Base-by-base conservation (phyloP, 2,797 vertebrate genomes). In the Pitangus sulphuratus region DNA sequence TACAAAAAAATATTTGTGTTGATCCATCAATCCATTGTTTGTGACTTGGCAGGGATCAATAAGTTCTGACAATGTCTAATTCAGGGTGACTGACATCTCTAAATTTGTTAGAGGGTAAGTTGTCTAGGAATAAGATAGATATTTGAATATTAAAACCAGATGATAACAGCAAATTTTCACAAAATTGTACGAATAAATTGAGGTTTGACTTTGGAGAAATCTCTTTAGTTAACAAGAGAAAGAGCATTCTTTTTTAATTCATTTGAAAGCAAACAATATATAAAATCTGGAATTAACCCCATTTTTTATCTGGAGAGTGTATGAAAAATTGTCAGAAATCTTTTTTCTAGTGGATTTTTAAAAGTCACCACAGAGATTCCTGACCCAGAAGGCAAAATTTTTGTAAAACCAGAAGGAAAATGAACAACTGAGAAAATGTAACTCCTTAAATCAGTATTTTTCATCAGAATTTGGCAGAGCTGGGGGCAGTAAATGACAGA, bases 401-500 rank as follows among this genome's bases (percentile, higher is more conserved):
- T 87, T 20, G 44, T 74, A 58, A 74, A 74, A 39, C 2, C 21
- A 76, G 56, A 92, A 74, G 62, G 10, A 72, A 70, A 87, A 69
- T 11, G 75, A 71, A 40, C 2, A 77, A 45, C 14, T 0, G 1
- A 57, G n/a, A 44, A 91, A 93, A 66, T 50, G 4, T 16, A 56
- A 77, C 17, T 69, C 60, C 12, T 77, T 85, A 80, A 76, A 87
- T 82, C 35, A 42, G 24, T 72, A 58, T 61, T 76, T 84, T 87
- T 89, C 33, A 70, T 77, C 47, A 84, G 37, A 62, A 68, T 87
- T 90, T 84, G 45, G 20, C 65, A 84, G 53, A 90, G 20, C 17
- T 74, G 15, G 8, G 12, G 13, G 25, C 47, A 80, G 37, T 62
- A 87, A 82, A 78, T 68, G 53, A 50, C 30, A 80, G 54, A 74